Conservation (phyloP, 1,140 invertebrate genomes). For the Xylocopa sonorina region DNA sequence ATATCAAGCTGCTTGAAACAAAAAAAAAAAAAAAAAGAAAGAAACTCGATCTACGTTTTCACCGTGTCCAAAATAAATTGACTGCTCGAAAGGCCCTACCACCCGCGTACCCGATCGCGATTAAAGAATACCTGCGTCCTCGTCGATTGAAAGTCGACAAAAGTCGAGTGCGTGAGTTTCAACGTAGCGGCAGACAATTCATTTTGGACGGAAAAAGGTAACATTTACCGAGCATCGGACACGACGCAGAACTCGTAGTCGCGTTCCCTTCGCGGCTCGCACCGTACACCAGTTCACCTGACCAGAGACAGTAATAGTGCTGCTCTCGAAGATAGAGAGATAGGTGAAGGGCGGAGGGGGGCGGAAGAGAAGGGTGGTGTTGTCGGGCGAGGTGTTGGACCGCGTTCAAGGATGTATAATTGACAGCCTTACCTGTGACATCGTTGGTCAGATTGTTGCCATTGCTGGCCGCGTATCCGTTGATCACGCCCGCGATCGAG, state of each 20-base stretch:
- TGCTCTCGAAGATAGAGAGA: not conserved
- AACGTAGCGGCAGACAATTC: no score
- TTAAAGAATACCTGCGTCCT: no score
- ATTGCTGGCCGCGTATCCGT: conserved; percentile 72
- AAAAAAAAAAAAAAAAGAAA: not conserved
- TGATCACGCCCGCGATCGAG: conserved; percentile 68
- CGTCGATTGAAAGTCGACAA: no score
- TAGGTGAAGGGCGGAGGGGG: no score
- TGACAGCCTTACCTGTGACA: conserved; percentile 75
- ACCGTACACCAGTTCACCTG: conserved; percentile 44
- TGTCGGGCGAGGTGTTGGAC: conserved; percentile 2
- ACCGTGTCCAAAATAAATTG: not conserved
- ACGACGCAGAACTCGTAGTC: conserved; percentile 19
- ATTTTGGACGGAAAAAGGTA: not conserved
- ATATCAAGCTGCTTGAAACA: not conserved
- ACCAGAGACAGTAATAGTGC: conserved; percentile 14
- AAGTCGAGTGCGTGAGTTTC: no score
- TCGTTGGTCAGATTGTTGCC: conserved; percentile 72
- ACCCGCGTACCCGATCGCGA: not conserved
- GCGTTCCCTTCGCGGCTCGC: conserved; percentile 46
- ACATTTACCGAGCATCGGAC: not conserved
- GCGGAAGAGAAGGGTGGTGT: not conserved
- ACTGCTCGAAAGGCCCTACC: not conserved
- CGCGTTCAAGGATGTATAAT: conserved; percentile 11
- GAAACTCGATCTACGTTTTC: not conserved